Conservation (phyloP, 2,113 vertebrate species). For the Galeopterus variegatus region DNA sequence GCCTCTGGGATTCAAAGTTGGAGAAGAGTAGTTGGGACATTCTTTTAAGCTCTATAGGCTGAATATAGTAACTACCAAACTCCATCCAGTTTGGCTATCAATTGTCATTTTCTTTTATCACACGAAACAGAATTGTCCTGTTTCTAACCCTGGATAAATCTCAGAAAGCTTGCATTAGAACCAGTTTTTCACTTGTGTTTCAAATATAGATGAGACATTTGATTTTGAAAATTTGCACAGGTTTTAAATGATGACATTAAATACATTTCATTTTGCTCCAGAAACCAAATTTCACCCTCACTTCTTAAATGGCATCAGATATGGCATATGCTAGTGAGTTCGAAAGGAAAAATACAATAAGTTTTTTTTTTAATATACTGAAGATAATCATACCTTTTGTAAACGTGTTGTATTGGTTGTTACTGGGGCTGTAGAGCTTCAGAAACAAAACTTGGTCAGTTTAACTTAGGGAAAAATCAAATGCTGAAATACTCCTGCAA, state of each 20-base stretch:
- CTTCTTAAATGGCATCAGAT: conserved; percentile 60
- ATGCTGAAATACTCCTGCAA: background rate
- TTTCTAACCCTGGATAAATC: background rate
- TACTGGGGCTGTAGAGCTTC: background rate
- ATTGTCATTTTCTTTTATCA: background rate
- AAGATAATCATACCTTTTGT: background rate
- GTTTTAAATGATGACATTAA: conserved; percentile 30
- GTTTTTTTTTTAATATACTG: background rate
- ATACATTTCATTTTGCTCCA: background rate
- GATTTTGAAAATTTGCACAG: background rate
- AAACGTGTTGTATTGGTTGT: background rate
- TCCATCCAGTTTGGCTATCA: background rate
- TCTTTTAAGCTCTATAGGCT: background rate
- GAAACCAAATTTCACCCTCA: background rate
- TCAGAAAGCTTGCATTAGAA: background rate
- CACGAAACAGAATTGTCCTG: background rate
- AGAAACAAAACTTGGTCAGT: background rate
- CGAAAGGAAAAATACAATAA: conserved; percentile 73
- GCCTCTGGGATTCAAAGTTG: background rate
- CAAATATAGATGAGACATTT: background rate
- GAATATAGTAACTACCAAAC: background rate
- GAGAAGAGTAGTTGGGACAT: background rate
- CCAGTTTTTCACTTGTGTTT: background rate
- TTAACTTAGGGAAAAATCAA: conserved; percentile 1
- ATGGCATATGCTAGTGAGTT: conserved; percentile 3